A percentile compares a stretch with the other conserved stretches of the same genome.
Evolutionary conservation across 2,888 invertebrate genomes (phyloP).

Genomic region (Patella caerulea): DNA sequence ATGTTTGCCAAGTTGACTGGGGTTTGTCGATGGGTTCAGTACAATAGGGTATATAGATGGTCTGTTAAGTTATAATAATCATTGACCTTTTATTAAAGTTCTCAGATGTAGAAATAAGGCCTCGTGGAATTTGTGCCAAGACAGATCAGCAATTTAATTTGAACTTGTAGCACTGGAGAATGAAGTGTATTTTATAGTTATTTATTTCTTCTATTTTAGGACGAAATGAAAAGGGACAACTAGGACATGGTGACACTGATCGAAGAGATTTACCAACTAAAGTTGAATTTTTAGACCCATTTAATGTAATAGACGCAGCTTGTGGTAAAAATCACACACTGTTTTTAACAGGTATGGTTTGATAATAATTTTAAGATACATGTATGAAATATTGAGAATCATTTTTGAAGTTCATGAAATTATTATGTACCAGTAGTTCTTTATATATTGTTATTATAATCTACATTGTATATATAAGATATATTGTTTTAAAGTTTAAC

Average conservation of each 20-base stretch:
- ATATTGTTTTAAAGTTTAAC: too few relatives aligned
- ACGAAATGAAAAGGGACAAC: slow-evolving; percentile 87
- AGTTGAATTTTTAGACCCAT: slow-evolving; percentile 82
- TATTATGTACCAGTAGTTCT: too few relatives aligned
- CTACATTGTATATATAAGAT: too few relatives aligned
- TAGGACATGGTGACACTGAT: slow-evolving; percentile 85
- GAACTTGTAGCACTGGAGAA: not conserved
- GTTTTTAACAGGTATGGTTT: slow-evolving; percentile 81
- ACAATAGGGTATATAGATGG: too few relatives aligned
- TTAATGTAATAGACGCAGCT: slow-evolving; percentile 88
- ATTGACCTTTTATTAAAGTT: not conserved
- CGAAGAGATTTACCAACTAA: slow-evolving; percentile 80
- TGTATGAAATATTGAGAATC: too few relatives aligned
- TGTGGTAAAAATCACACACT: slow-evolving; percentile 90
- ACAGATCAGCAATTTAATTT: too few relatives aligned
- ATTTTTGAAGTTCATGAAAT: too few relatives aligned
- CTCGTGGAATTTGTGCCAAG: not conserved
- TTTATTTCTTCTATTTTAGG: slow-evolving; percentile 56
- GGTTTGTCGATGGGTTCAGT: too few relatives aligned
- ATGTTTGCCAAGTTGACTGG: too few relatives aligned
- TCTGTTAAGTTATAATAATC: too few relatives aligned
- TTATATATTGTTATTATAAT: too few relatives aligned
- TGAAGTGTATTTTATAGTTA: not conserved
- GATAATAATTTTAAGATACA: too few relatives aligned
- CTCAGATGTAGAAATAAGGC: not conserved